phyloP scores from a whole-genome alignment of 2,113 vertebrate species.

The Euleptes europaea region DNA sequence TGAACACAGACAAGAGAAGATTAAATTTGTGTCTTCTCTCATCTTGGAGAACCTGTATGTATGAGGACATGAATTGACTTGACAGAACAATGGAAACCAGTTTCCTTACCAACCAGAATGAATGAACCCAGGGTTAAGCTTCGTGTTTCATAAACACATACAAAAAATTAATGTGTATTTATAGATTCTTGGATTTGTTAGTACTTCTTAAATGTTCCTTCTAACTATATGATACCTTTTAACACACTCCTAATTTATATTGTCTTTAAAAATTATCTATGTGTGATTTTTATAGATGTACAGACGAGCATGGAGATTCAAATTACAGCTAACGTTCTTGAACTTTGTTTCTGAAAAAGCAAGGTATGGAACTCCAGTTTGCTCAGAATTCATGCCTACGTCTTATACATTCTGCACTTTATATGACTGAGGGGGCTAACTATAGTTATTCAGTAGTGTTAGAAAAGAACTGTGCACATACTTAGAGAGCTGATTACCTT shows the following conservation, averaged over 20 bases:
- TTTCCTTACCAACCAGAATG: conserved; percentile 57
- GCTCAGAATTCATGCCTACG: too few species aligned
- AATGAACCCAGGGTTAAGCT: conserved; percentile 38
- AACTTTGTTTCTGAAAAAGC: too few species aligned
- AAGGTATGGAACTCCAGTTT: too few species aligned
- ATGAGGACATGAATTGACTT: background rate
- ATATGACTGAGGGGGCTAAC: too few species aligned
- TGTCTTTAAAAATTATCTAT: background rate
- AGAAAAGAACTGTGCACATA: too few species aligned
- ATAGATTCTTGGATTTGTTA: background rate
- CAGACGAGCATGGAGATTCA: background rate
- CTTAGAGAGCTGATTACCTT: too few species aligned
- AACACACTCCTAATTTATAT: background rate
- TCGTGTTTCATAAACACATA: conserved; percentile 52
- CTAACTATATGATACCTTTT: background rate
- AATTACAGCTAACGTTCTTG: background rate
- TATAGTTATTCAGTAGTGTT: too few species aligned
- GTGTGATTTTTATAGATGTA: background rate
- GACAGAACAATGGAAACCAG: conserved; percentile 5
- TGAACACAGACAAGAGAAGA: conserved; percentile 4
- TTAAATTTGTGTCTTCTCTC: conserved; percentile 28
- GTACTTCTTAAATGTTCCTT: background rate
- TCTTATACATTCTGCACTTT: too few species aligned
- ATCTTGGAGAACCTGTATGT: background rate
- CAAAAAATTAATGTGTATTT: background rate